Evolutionary conservation across 2,113 vertebrate species (phyloP), one percentile per base, ranked within the genome.

Genomic region (Chinchilla lanigera): DNA sequence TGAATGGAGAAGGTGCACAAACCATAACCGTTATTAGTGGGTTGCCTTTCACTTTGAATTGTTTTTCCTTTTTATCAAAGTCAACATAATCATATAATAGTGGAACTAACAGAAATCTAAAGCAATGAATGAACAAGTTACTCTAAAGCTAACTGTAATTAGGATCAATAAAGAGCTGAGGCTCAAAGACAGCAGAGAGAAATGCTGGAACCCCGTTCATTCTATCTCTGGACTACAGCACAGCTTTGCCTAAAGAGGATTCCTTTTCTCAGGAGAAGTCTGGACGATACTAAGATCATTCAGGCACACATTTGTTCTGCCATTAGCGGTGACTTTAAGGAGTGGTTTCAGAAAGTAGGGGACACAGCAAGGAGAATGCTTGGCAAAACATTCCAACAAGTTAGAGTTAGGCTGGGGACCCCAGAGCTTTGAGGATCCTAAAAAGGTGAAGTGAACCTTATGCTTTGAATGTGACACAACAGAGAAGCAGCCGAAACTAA

Each of bases 101-200:
- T 69, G 3, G 28, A 80, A 90, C 56, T 77, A 96, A 95, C 91
- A 88, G 12, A 82, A 81, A 58, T 85, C 84, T 54, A 47, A 47
- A 73, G 35, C n/a, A 88, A 69, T 69, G 26, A 44, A 47, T 52
- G 47, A 80, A 82, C 33, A 44, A 47, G 16, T 67, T 86, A 58
- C 61, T 69, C 71, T n/a, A 69, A n/a, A 61, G 90, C 56, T 80
- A 77, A 47, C 24, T 58, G 44, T 5, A 86, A 65, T n/a, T 47
- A 38, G 67, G 2, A 58, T 89, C 33, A 83, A 41, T 71, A 26
- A 47, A 83, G 3, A 80, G 12, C 24, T 88, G 28, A 91, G 16
- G 19, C 9, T 33, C 50, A 60, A 56, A 41, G 67, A 22, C 47
- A 5, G 5, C 41, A 26, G 30, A 56, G 8, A 41, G 58, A 73